phyloP scores from a whole-genome alignment of 2,113 vertebrate genomes.

The Nothoprocta perdicaria region DNA sequence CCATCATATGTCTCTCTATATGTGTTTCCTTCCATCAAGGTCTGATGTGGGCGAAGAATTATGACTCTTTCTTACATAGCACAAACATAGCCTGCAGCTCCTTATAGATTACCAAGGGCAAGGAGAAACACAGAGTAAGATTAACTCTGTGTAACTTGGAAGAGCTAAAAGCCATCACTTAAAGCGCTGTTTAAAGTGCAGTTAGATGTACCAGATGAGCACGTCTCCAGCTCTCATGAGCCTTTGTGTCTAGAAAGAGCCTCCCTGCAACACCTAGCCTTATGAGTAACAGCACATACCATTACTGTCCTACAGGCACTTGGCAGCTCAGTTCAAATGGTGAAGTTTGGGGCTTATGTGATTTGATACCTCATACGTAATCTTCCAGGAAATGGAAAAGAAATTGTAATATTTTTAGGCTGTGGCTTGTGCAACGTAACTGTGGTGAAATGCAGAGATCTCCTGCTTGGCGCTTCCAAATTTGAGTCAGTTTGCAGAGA shows the following conservation, averaged over 20 bases:
- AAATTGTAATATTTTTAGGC: not conserved
- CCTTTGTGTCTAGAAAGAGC: not conserved
- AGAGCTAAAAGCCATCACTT: not conserved
- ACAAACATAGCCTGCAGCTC: not conserved
- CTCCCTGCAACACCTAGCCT: not conserved
- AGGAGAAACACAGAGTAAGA: not conserved
- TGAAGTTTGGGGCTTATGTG: not conserved
- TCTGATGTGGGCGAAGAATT: not conserved
- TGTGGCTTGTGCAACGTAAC: not conserved
- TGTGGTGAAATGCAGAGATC: accelerated
- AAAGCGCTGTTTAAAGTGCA: not conserved
- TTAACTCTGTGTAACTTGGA: not conserved
- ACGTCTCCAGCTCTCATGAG: not conserved
- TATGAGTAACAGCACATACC: not conserved
- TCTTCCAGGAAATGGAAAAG: not conserved
- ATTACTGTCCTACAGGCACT: not conserved
- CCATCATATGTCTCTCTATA: not conserved
- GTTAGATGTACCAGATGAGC: not conserved
- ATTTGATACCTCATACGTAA: not conserved
- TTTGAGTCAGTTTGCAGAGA: not conserved
- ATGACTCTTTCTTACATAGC: not conserved
- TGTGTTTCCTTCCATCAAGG: not conserved
- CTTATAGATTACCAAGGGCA: not conserved
- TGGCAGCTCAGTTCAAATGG: not conserved
- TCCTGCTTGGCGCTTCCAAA: not conserved